A percentile compares a stretch with the other conserved stretches of the same genome.
Conservation (phyloP, 2,888 invertebrate genomes). For the Agonopterix arenella region DNA sequence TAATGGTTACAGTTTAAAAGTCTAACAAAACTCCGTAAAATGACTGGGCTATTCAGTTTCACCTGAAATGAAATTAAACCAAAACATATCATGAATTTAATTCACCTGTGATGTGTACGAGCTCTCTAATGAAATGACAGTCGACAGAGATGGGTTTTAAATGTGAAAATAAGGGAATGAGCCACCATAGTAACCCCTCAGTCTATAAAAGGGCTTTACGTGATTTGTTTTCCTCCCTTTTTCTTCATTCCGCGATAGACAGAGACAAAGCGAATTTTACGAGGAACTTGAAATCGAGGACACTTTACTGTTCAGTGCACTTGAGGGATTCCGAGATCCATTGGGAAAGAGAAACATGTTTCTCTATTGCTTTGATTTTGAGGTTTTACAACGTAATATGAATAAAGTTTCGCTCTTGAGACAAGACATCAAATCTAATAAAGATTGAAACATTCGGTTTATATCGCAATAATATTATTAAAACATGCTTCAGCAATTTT, state of each 20-base stretch:
- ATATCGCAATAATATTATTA: too few species aligned
- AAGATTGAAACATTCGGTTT: too few species aligned
- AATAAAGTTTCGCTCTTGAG: neutral
- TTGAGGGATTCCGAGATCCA: slow-evolving; percentile 34
- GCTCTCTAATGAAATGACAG: slow-evolving; percentile 6
- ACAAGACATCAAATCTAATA: too few species aligned
- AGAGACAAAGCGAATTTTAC: slow-evolving; percentile 37
- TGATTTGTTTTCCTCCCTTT: slow-evolving; percentile 25
- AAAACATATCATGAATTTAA: slow-evolving; percentile 28
- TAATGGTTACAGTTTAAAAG: too few species aligned
- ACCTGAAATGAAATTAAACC: too few species aligned
- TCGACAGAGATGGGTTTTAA: slow-evolving; percentile 9
- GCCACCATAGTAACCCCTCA: slow-evolving; percentile 10
- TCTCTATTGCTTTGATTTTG: slow-evolving; percentile 20
- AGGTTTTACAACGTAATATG: slow-evolving; percentile 11
- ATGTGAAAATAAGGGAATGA: slow-evolving; percentile 15
- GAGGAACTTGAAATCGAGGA: slow-evolving; percentile 42
- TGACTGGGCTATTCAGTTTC: too few species aligned
- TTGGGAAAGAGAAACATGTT: slow-evolving; percentile 21
- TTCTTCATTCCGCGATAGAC: slow-evolving; percentile 19
- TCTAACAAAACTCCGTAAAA: too few species aligned
- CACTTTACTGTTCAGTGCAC: slow-evolving; percentile 48
- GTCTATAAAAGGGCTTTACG: slow-evolving; percentile 17
- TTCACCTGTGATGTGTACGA: slow-evolving; percentile 6
- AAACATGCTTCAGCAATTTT: too few species aligned